phyloP scores from a whole-genome alignment of 1,140 invertebrate genomes.

The Listronotus oregonensis region DNA sequence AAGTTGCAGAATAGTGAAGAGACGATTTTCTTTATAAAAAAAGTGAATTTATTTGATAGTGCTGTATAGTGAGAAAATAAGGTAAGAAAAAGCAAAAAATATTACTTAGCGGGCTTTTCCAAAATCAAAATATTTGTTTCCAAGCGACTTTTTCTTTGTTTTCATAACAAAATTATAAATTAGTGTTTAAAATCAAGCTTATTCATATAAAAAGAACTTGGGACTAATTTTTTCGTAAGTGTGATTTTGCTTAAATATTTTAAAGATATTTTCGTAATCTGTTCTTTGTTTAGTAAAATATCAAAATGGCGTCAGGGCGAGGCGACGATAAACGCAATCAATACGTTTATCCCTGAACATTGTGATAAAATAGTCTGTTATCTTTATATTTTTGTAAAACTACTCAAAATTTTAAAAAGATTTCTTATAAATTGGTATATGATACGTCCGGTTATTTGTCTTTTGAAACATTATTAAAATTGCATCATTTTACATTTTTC shows the following conservation, averaged over 20 bases:
- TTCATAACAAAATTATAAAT: constrained; percentile 56
- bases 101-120: background rate
- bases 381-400: no score
- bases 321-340: constrained; percentile 52
- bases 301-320: constrained; percentile 56
- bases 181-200: constrained; percentile 17
- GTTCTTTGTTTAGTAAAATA: background rate
- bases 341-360: no score
- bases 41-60: background rate
- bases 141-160: constrained; percentile 28
- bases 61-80: constrained; percentile 12
- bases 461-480: no score
- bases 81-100: constrained; percentile 1
- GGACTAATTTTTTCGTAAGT: no score
- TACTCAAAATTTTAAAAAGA: no score
- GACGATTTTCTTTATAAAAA: no score
- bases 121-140: constrained; percentile 2
- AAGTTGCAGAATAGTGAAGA: background rate
- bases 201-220: background rate
- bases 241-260: no score
- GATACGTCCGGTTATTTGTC: no score
- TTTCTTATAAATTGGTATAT: no score
- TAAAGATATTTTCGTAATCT: no score
- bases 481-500: no score
- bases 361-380: no score